These are phyloP conservation scores for Sarcophaga variegata DNA, from an alignment of 2,888 invertebrate genomes.

Conservation along the genomic window DNA sequence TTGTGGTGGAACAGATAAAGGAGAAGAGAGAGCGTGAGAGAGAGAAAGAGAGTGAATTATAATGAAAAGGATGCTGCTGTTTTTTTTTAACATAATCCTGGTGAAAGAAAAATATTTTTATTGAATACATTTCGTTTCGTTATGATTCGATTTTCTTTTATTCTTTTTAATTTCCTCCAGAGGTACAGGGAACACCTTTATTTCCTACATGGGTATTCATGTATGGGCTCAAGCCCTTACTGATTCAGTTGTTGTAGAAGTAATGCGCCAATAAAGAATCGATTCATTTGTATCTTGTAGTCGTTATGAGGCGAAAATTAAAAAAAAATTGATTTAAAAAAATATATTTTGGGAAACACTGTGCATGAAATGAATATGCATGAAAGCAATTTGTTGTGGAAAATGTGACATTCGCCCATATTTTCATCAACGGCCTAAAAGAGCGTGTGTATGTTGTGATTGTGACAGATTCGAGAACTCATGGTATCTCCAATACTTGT, in stretches of 20 bases:
- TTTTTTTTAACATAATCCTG: not conserved
- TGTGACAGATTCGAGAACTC: no score
- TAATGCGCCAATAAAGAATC: constrained; percentile 46
- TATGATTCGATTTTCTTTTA: no score
- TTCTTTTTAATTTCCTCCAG: constrained; percentile 41
- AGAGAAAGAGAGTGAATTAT: not conserved
- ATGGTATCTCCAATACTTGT: no score
- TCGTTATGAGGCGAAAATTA: not conserved
- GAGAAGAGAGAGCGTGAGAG: not conserved
- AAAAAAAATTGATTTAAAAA: not conserved
- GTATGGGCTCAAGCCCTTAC: not conserved
- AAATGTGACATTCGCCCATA: no score
- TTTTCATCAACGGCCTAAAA: no score
- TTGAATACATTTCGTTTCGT: not conserved
- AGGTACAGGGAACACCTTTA: constrained; percentile 25
- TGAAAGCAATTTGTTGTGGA: not conserved
- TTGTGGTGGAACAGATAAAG: constrained; percentile 12
- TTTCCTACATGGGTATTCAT: not conserved
- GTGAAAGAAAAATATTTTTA: constrained; percentile 31
- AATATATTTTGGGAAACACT: not conserved
- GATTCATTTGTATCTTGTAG: constrained; percentile 29
- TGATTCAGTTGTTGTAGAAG: not conserved
- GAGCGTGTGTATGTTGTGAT: no score
- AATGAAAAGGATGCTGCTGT: constrained; percentile 27
- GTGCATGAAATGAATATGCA: not conserved